Base-by-base conservation (phyloP, 2,113 vertebrate species). In the Plestiodon gilberti region DNA sequence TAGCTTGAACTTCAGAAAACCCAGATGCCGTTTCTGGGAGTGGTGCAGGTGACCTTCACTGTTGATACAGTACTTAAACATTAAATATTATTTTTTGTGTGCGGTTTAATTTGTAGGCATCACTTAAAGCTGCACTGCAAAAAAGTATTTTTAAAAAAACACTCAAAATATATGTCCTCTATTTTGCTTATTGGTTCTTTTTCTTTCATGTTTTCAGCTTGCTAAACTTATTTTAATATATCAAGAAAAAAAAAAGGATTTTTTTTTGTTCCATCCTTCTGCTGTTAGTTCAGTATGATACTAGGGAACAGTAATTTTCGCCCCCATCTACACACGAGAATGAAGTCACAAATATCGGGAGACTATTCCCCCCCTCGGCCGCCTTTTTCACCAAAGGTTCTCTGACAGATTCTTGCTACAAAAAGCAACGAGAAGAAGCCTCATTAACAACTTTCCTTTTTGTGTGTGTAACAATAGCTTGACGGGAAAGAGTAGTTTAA, bases 401-500 rank as follows among this genome's bases (percentile, higher is more conserved):
- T 82, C n/a, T 78, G 61, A 23, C 18, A 71, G 30, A 61, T 57
- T 65, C 13, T 75, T 71, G 6, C 74, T 85, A n/a, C 78, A 43
- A 77, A 87, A 82, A 28, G 17, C 33, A 85, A 20, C 35, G 22
- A 48, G 70, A 86, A 74, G 17, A 55, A 1, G 83, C 43, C 71
- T 90, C 35, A 80, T 90, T 86, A 88, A 71, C 14, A 84, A 10
- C 35, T 86, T 88, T 74, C 23, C 38, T 69, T 75, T 38, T 92
- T 43, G 35, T 30, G 18, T 38, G 20, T 38, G 22, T 61, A 48
- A 81, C 67, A 80, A 69, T 71, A 92, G 85, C 87, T 83, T 83
- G 83, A 89, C 35, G 38, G 81, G 90, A 81, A 89, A 59, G 64
- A 78, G 84, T 83, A 89, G 65, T 90, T 93, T 89, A 90, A 76